Evolutionary conservation across 2,888 invertebrate genomes (phyloP).

Genomic region (Drosophila paracracens): DNA sequence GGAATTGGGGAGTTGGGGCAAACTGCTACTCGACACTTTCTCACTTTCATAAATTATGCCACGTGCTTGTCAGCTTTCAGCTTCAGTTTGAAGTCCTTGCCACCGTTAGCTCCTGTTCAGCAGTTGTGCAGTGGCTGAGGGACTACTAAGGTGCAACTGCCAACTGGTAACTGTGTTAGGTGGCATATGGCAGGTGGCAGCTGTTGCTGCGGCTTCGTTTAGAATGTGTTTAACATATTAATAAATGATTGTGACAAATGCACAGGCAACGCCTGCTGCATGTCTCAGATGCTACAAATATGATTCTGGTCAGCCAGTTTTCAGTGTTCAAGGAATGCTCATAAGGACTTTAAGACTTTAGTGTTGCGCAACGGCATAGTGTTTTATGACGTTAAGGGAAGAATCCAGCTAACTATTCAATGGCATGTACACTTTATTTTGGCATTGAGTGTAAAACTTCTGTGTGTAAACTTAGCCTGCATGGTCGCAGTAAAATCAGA

Average conservation of each 20-base stretch:
- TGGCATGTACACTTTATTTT: background rate
- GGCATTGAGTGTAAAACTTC: background rate
- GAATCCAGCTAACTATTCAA: background rate
- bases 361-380: slow-evolving; percentile 8
- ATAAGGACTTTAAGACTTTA: slow-evolving; percentile 2
- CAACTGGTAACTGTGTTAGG: slow-evolving; percentile 17
- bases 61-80: slow-evolving; percentile 60
- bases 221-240: slow-evolving; percentile 73
- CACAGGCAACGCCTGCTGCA: slow-evolving; percentile 47
- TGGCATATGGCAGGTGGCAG: slow-evolving; percentile 27
- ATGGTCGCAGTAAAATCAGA: background rate
- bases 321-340: slow-evolving; percentile 16
- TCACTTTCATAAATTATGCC: slow-evolving; percentile 74
- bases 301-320: slow-evolving; percentile 28
- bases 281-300: slow-evolving; percentile 46
- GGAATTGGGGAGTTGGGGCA: slow-evolving; percentile 24
- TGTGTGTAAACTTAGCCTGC: background rate
- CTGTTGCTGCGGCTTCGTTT: slow-evolving; percentile 65
- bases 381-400: slow-evolving; percentile 20
- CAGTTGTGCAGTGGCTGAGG: slow-evolving; percentile 38
- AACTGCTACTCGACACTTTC: slow-evolving; percentile 58
- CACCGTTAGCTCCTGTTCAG: slow-evolving; percentile 24
- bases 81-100: slow-evolving; percentile 45
- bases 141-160: slow-evolving; percentile 40
- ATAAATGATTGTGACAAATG: slow-evolving; percentile 78